Base-by-base conservation (phyloP, 2,113 vertebrate genomes). In the Pachypanchax playfairii region DNA sequence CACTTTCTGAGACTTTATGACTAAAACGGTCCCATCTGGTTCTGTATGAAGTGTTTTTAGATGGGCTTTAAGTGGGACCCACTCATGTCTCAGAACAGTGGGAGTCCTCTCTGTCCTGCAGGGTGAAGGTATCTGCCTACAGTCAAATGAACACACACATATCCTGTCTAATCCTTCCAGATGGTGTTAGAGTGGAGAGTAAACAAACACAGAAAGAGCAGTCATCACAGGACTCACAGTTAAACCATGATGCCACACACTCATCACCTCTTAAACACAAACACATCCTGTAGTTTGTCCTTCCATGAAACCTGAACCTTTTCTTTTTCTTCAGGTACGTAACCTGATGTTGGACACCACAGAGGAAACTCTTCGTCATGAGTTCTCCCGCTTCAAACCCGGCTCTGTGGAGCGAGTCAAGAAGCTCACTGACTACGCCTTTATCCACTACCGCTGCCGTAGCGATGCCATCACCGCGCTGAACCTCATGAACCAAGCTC, bases 361-460 rank as follows among this genome's bases (percentile, higher is more conserved):
- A 0, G 96, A 99, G 60, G 95, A 98, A 55, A 94, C 92, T 1
- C 94, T 98, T 41, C 90, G 89, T 54, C 86, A 88, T 44, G 95
- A 95, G 85, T 99, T 99, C 85, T 96, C 93, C 44, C 87, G 87
- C 54, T 93, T 95, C 78, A 96, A 94, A 56, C 94, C 94, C 5
- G 95, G 96, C 68, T 82, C 88, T 2, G 94, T 99, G 78, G 95
- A 98, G 73, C 92, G 95, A 14, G 95, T 98, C 0, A 99, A 97
- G 86, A 99, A 99, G 85, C 87, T 98, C 64, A 90, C 91, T 9
- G 95, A 98, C 84, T 98, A 98, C 75, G 97, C 96, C 65, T 99
- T 98, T 87, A 84, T 99, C 76, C 97, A 99, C 82, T 99, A 96
- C 90, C 93, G 91, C 77, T 87, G 85, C 64, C 93, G 95, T 6